A percentile compares a stretch with the other conserved stretches of the same genome.
Evolutionary conservation across 2,797 vertebrate genomes (phyloP).

Genomic region (Siniperca undulata): DNA sequence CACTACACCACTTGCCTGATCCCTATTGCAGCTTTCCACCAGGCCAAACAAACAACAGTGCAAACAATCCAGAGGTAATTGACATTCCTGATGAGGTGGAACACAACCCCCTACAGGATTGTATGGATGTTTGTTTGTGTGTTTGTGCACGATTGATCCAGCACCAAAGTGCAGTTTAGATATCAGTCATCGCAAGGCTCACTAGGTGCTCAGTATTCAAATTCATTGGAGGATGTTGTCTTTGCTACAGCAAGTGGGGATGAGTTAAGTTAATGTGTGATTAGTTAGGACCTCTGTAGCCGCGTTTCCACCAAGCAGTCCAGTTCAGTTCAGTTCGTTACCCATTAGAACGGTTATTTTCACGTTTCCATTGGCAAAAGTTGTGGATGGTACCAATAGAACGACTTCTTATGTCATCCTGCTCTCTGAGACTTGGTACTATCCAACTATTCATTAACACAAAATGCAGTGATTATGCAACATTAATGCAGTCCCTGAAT

Average conservation of each 20-base stretch:
- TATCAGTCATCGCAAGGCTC: conserved; percentile 24
- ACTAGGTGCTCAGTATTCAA: conserved; percentile 19
- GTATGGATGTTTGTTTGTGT: conserved; percentile 52
- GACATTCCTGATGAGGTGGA: conserved; percentile 78
- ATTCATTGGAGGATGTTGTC: conserved; percentile 26
- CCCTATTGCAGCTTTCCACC: conserved; percentile 73
- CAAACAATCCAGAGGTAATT: conserved; percentile 75
- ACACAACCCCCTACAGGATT: conserved; percentile 57
- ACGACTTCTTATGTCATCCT: background rate
- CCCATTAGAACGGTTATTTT: too few species aligned
- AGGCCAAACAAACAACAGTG: conserved; percentile 72
- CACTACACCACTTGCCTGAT: conserved; percentile 65
- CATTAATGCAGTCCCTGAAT: background rate
- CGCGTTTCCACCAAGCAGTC: too few species aligned
- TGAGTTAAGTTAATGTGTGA: conserved; percentile 18
- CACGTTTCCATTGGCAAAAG: too few species aligned
- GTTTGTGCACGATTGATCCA: conserved; percentile 27
- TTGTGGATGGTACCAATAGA: too few species aligned
- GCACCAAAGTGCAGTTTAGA: conserved; percentile 10
- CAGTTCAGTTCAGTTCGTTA: too few species aligned
- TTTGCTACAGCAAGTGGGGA: conserved; percentile 16
- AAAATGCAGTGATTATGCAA: background rate
- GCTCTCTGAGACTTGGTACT: background rate
- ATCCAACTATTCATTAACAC: background rate
- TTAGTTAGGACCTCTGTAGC: background rate